Percentiles rank a stretch among this genome's conserved stretches.
phyloP scores from a whole-genome alignment of 2,797 vertebrate genomes.

The Stomatorhinus walkeri region DNA sequence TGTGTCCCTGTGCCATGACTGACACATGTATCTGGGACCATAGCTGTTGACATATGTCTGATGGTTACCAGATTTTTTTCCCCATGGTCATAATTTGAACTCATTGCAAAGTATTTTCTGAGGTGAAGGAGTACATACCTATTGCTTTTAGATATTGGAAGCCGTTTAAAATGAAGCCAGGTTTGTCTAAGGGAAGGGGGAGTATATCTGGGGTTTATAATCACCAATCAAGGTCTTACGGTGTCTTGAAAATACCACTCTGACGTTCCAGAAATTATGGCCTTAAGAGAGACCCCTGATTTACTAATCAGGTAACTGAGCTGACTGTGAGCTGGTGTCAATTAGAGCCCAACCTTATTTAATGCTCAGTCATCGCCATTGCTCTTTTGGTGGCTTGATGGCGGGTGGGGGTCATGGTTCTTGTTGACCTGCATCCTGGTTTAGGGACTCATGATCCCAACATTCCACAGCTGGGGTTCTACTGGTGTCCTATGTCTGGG shows the following conservation, averaged over 20 bases:
- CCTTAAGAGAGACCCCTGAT: background rate
- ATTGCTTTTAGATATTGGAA: background rate
- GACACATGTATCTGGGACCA: background rate
- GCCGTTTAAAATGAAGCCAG: background rate
- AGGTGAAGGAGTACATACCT: background rate
- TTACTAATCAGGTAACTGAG: background rate
- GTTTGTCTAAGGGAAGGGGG: background rate
- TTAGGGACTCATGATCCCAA: background rate
- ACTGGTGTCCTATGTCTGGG: background rate
- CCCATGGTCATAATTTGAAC: background rate
- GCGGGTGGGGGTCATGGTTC: background rate
- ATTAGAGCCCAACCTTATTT: background rate
- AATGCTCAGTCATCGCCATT: background rate
- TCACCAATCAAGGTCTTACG: background rate
- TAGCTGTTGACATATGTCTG: constrained; percentile 16
- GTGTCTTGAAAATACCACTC: background rate
- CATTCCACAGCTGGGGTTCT: background rate
- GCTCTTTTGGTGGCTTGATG: background rate
- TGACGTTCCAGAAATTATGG: background rate
- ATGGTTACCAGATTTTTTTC: constrained; percentile 22
- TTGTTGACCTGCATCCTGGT: background rate
- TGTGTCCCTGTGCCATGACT: background rate
- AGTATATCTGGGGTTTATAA: background rate
- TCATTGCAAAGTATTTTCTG: background rate
- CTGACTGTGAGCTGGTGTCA: background rate